These are phyloP conservation scores for Pempheris klunzingeri DNA, from an alignment of 2,797 vertebrate species.

Conservation along the genomic window DNA sequence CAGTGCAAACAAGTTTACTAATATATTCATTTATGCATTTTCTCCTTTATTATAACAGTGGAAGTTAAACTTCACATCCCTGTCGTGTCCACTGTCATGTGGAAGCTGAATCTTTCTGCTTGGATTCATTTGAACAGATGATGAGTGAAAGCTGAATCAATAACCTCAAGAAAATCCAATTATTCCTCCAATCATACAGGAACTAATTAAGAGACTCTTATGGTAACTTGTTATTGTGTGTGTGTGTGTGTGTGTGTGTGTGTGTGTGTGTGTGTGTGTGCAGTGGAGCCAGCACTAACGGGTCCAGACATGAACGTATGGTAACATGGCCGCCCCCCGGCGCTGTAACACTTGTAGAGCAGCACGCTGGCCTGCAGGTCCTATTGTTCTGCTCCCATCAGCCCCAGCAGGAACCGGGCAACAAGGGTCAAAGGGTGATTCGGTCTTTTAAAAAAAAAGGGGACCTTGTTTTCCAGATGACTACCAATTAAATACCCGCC, in stretches of 20 bases:
- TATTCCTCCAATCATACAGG: constrained; percentile 36
- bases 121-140: constrained; percentile 40
- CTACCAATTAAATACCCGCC: constrained; percentile 56
- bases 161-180: constrained; percentile 44
- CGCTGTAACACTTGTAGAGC: constrained; percentile 75
- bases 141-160: constrained; percentile 56
- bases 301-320: constrained; percentile 73
- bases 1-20: neutral
- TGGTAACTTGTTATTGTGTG: constrained; percentile 10
- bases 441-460: constrained; percentile 50
- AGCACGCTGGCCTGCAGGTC: constrained; percentile 64
- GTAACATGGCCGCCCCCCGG: constrained; percentile 60
- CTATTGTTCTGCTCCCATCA: constrained; percentile 72
- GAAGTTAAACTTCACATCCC: neutral
- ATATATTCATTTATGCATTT: neutral
- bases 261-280: constrained; percentile 55
- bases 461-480: constrained; percentile 81
- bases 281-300: constrained; percentile 62
- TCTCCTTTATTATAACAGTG: neutral
- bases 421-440: constrained; percentile 71
- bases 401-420: constrained; percentile 58
- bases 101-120: constrained; percentile 9
- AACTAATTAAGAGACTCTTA: constrained; percentile 36
- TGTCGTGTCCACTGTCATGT: neutral
- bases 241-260: constrained; percentile 55